phyloP scores from a whole-genome alignment of 2,113 vertebrate genomes.

The Gallinago media region DNA sequence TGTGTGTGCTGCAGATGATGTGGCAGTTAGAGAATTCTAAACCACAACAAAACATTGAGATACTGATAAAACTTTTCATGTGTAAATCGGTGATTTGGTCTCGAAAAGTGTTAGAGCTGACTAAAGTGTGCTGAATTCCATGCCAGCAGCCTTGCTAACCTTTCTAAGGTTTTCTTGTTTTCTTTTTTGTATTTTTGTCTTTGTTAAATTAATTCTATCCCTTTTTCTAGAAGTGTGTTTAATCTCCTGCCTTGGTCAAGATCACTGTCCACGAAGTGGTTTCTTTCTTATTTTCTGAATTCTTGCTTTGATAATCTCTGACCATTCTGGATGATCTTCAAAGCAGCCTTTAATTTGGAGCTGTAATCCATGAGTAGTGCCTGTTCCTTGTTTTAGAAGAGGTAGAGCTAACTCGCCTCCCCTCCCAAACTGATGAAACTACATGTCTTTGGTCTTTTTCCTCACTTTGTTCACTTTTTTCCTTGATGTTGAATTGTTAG shows the following conservation, averaged over 20 bases:
- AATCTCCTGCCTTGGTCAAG: background rate
- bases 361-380: background rate
- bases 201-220: background rate
- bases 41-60: background rate
- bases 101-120: background rate
- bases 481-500: background rate
- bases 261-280: background rate
- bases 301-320: slow-evolving; percentile 54
- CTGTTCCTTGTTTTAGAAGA: slow-evolving; percentile 16
- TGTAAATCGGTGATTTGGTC: background rate
- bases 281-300: background rate
- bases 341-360: slow-evolving; percentile 34
- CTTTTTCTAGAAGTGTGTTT: background rate
- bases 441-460: background rate
- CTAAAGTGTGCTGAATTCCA: background rate
- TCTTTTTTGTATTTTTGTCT: background rate
- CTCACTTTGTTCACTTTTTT: slow-evolving; percentile 17
- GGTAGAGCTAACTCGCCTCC: background rate
- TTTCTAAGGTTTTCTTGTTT: slow-evolving; percentile 17
- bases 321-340: slow-evolving; percentile 38
- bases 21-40: background rate
- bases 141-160: background rate
- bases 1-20: background rate
- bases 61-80: background rate
- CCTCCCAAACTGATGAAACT: background rate